Conservation (phyloP, 2,797 vertebrate species). For the Picus viridis region DNA sequence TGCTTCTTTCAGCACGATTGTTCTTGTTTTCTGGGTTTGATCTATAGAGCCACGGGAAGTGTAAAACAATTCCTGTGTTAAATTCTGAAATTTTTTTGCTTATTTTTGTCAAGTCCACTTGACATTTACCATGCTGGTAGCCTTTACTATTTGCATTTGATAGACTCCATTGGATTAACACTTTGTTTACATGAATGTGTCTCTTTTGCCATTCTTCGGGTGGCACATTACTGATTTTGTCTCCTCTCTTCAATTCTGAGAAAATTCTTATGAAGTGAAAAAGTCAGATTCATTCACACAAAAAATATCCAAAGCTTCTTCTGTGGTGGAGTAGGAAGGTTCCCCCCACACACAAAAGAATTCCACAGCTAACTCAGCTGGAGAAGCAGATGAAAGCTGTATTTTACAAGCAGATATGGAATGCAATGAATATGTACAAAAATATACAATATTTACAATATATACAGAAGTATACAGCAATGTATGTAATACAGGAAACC, state of each 20-base stretch:
- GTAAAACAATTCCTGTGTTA: background rate
- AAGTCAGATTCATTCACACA: background rate
- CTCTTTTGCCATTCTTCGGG: background rate
- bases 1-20: background rate
- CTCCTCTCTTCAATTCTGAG: background rate
- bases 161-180: background rate
- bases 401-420: too few relatives aligned
- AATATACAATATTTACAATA: too few relatives aligned
- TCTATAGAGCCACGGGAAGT: background rate
- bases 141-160: background rate
- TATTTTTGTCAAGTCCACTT: background rate
- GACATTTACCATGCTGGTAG: background rate
- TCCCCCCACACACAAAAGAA: too few relatives aligned
- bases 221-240: background rate
- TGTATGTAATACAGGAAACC: too few relatives aligned
- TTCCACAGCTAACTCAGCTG: too few relatives aligned
- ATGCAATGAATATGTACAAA: too few relatives aligned
- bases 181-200: background rate
- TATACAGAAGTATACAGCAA: too few relatives aligned
- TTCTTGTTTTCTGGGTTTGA: background rate
- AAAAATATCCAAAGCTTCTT: background rate
- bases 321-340: too few relatives aligned
- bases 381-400: too few relatives aligned
- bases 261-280: background rate
- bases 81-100: background rate